Conservation (phyloP, 2,113 vertebrate genomes). For the Gymnarchus niloticus region DNA sequence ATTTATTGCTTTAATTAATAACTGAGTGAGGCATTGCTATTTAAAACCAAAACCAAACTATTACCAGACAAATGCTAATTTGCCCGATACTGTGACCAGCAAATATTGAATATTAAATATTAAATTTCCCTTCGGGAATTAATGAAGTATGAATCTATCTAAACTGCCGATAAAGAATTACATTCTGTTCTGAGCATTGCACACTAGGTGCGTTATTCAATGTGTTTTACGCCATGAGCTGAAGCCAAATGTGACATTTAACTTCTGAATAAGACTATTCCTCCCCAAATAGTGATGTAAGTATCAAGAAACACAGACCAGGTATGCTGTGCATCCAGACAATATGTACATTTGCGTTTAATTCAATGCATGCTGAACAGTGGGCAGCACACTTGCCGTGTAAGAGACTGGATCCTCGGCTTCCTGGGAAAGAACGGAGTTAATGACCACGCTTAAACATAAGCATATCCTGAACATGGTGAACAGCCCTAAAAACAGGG, state of each 20-base stretch:
- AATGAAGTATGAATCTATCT: background rate
- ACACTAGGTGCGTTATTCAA: too few species aligned
- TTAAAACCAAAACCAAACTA: background rate
- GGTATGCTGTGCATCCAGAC: background rate
- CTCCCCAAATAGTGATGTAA: background rate
- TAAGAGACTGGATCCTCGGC: constrained; percentile 85
- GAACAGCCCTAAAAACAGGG: constrained; percentile 49
- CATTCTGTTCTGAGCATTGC: background rate
- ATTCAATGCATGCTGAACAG: background rate
- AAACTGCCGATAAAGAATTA: background rate
- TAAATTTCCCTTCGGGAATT: too few species aligned
- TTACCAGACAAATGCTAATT: too few species aligned
- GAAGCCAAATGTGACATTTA: background rate
- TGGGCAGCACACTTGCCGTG: constrained; percentile 71
- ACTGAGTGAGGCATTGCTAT: background rate
- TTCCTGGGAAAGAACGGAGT: constrained; percentile 75
- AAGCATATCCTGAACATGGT: constrained; percentile 81
- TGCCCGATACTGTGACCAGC: background rate
- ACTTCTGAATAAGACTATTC: background rate
- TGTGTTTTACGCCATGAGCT: too few species aligned
- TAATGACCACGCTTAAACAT: constrained; percentile 72
- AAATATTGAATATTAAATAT: too few species aligned
- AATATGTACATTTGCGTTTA: background rate
- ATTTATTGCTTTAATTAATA: background rate
- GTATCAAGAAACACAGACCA: background rate